Percentiles rank a stretch among this genome's conserved stretches.
phyloP scores from a whole-genome alignment of 2,113 vertebrate species.

The Bothrops jararaca region DNA sequence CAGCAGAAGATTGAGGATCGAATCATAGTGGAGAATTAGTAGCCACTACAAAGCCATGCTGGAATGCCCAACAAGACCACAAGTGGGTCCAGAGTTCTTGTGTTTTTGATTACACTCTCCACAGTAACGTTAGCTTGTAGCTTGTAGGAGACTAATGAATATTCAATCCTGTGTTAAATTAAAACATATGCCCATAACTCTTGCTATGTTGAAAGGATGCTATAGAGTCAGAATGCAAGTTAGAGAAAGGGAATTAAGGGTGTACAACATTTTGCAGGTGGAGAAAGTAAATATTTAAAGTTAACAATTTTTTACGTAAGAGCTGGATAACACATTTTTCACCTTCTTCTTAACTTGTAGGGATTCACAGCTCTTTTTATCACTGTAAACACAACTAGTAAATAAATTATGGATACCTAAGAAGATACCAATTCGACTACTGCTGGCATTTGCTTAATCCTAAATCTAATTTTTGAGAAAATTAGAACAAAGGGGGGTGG shows the following conservation, averaged over 20 bases:
- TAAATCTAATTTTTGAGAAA: background rate
- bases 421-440: background rate
- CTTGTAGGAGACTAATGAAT: constrained; percentile 43
- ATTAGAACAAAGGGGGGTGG: background rate
- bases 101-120: constrained; percentile 52
- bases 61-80: constrained; percentile 31
- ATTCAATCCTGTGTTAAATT: constrained; percentile 52
- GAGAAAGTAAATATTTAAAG: background rate
- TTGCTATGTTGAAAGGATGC: constrained; percentile 40
- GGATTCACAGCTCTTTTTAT: background rate
- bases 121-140: constrained; percentile 34
- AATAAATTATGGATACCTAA: background rate
- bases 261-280: background rate
- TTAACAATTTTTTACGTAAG: background rate
- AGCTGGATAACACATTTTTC: background rate
- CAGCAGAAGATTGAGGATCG: constrained; percentile 13
- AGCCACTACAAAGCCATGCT: background rate
- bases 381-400: background rate
- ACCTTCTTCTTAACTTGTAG: background rate
- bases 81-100: background rate
- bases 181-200: constrained; percentile 40
- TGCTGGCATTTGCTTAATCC: background rate
- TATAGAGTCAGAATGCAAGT: constrained; percentile 43
- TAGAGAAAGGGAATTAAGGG: background rate
- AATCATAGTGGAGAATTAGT: background rate